Percentiles rank a stretch among this genome's conserved stretches.
These are phyloP conservation scores for Nasua narica DNA, from an alignment of 2,797 vertebrate species.

Conservation along the genomic window DNA sequence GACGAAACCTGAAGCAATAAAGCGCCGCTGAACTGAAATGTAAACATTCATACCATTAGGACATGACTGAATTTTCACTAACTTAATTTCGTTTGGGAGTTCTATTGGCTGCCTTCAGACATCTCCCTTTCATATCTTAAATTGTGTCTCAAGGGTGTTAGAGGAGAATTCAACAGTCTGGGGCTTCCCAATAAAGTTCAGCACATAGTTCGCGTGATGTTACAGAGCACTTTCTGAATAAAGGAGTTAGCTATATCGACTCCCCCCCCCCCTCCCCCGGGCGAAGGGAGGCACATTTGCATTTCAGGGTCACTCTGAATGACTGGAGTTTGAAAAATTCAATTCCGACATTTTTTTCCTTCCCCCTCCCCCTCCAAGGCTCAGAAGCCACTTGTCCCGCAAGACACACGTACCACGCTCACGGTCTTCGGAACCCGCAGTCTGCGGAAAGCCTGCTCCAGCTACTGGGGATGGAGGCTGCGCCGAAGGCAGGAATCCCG, in stretches of 20 bases:
- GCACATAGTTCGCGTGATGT: neutral
- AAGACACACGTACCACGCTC: rapidly evolving
- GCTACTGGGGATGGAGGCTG: rapidly evolving
- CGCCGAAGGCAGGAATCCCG: rapidly evolving
- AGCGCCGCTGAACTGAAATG: neutral
- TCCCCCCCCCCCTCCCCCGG: too few relatives aligned
- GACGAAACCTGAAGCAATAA: slow-evolving; percentile 37
- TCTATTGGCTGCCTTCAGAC: neutral
- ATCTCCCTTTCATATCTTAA: neutral
- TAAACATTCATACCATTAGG: neutral
- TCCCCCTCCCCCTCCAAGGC: rapidly evolving
- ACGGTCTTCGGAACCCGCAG: rapidly evolving
- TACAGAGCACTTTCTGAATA: neutral
- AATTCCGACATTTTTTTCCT: neutral
- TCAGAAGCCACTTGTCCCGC: neutral
- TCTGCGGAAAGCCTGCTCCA: rapidly evolving
- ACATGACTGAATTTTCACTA: neutral
- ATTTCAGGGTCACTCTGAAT: neutral
- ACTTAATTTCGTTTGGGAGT: neutral
- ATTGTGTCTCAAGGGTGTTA: neutral
- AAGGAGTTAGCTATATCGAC: neutral
- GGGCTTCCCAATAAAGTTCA: neutral
- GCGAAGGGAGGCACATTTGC: neutral
- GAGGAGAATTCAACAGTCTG: neutral
- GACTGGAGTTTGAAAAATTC: neutral